phyloP scores from a whole-genome alignment of 2,888 invertebrate genomes.

The Blera fallax region DNA sequence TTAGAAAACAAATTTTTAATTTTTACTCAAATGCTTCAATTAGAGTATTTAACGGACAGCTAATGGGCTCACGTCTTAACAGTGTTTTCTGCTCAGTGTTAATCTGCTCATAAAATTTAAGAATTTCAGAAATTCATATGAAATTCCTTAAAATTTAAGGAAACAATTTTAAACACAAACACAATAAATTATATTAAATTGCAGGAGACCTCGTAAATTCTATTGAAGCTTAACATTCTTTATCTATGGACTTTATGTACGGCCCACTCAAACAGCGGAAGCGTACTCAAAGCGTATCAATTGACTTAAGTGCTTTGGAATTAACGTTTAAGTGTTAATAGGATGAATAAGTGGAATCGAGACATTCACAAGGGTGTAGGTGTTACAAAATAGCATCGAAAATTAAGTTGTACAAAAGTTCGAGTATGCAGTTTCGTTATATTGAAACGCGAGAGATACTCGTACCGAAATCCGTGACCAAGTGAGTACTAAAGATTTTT shows the following conservation, averaged over 20 bases:
- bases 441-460: not conserved
- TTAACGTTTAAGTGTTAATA: constrained; percentile 25
- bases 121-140: not conserved
- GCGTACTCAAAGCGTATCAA: constrained; percentile 6
- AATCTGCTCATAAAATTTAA: constrained; percentile 18
- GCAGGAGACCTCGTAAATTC: constrained; percentile 17
- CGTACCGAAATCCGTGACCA: not conserved
- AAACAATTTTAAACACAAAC: constrained; percentile 6
- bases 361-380: not conserved
- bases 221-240: not conserved
- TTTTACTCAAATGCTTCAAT: not conserved
- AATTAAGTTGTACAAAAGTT: not conserved
- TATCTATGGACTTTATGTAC: constrained; percentile 9
- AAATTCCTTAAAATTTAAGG: constrained; percentile 16
- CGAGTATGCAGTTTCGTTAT: not conserved
- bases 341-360: not conserved
- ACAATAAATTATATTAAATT: constrained; percentile 19
- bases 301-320: constrained; percentile 27
- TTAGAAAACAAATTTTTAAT: not conserved
- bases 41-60: constrained; percentile 6
- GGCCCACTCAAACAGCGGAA: not conserved
- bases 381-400: not conserved
- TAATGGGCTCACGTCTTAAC: not conserved
- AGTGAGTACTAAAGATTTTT: not conserved
- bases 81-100: not conserved